Conservation (phyloP, 2,797 vertebrate genomes). For the Gobio occitaniae region DNA sequence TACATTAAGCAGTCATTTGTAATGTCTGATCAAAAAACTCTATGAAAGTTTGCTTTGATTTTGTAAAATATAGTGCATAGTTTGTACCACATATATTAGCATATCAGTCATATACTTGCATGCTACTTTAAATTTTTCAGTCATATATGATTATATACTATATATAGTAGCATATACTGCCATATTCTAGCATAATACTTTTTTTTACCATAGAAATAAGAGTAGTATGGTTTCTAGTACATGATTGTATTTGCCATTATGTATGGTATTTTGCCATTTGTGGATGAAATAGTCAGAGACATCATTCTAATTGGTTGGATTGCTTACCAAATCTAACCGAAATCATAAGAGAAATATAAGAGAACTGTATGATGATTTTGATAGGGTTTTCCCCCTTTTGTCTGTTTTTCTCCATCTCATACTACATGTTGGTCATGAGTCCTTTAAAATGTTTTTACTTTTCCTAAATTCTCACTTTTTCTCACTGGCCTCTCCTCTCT, state of each 20-base stretch:
- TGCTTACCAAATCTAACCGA: background rate
- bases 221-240: background rate
- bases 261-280: background rate
- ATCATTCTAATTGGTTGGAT: background rate
- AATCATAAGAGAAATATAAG: background rate
- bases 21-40: background rate
- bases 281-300: no score
- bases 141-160: background rate
- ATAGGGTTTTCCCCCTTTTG: background rate
- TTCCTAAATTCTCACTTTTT: background rate
- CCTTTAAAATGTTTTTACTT: constrained; percentile 4
- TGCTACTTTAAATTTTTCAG: background rate
- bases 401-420: background rate
- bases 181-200: background rate
- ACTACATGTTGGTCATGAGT: background rate
- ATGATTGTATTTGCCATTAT: background rate
- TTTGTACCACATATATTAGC: background rate
- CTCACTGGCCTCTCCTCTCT: background rate
- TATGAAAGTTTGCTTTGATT: background rate
- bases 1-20: background rate
- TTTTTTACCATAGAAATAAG: background rate
- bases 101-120: background rate
- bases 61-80: background rate
- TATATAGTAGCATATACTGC: background rate
- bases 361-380: background rate